Base-by-base conservation (phyloP, 2,888 invertebrate species). In the Rhingia campestris region DNA sequence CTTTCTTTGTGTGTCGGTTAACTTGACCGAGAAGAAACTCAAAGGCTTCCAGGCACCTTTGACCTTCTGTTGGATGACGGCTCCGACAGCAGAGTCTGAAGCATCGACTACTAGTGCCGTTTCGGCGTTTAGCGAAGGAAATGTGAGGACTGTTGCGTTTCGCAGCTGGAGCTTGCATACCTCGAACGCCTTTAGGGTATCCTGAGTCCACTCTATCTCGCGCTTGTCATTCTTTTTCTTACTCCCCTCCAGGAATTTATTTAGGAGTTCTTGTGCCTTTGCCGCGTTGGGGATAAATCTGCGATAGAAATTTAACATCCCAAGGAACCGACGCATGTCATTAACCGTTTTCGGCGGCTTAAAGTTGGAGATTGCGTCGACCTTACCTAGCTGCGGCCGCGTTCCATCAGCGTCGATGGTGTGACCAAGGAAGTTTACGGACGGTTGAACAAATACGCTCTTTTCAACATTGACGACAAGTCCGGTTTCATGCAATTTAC, bases 381-480 rank as follows among this genome's bases (percentile, higher is more conserved):
- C 75, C 45, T 79, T 73, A 4, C 87, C 86, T 4, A n/a, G 7
- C 5, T 66, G 70, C 4, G 86, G 86, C 10, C 14, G 30, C 3
- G 80, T 75, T 9, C 86, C 76, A 30, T 64, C 9, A 10, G 41
- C 2, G 3, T 9, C 79, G 0, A 87, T 70, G 0, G 37, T n/a
- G 33, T 81, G 77, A 32, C 86, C 81, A 3, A 86, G 35, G 58
- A 87, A 87, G 30, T 58, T 54, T 6, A 86, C 69, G 49, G 80
- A 47, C 0, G 39, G 4, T 9, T 75, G 12, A 5, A 75, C 86
- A 10, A 87, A 75, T 32, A 49, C 37, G 32, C 82, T 85, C 49
- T 86, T 88, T 1, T 53, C 47, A 1, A 80, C 22, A 45, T 88
- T 88, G n/a, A 88, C 79, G 0, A 66, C 35, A 0, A 89, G n/a